Base-by-base conservation (phyloP, 1,140 invertebrate genomes). In the Apocrypta bakeri region DNA sequence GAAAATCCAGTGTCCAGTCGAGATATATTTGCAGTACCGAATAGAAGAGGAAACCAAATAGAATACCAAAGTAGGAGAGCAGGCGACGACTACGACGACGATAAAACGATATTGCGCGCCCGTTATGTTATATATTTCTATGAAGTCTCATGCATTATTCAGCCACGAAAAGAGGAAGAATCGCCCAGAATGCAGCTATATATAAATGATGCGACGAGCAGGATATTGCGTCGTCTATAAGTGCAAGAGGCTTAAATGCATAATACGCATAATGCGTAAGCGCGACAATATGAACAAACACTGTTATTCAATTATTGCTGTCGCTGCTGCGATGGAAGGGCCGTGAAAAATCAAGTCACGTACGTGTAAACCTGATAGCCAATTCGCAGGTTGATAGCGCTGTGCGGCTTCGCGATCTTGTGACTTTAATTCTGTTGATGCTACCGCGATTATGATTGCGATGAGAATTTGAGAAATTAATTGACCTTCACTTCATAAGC, bases 121-220 rank as follows among this genome's bases (percentile, higher is more conserved):
- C 71, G n/a, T 7, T 42, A 48, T 72, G 42, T 73, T 73, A 73
- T 68, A 68, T 78, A 78, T 78, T 78, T 68, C 63, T 68, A 68
- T 66, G 29, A 68, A 29, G 11, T 63, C 75, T 68, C 81, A 84
- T 85, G 73, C 71, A 84, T 85, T 83, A 85, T 85, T 85, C 81
- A 85, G 72, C 33, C 25, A 37, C 48, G 40, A 77, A 68, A 37
- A 64, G 48, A 73, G 25, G 69, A 31, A 17, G 73, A 61, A 25
- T n/a, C n/a, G 56, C 21, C 29, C 12, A n/a, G 37, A 72, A 74
- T 2, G 31, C 61, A 24, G 27, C 33, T 68, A 79, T 21, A 17
- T 40, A 33, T 40, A 24, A 21, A n/a, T n/a, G 9, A 27, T 33
- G 33, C 33, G 69, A 37, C 56, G 75, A 37, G 69, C 31, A 6